Evolutionary conservation across 1,140 invertebrate genomes (phyloP).

Genomic region (Drosophila nigromelanica): DNA sequence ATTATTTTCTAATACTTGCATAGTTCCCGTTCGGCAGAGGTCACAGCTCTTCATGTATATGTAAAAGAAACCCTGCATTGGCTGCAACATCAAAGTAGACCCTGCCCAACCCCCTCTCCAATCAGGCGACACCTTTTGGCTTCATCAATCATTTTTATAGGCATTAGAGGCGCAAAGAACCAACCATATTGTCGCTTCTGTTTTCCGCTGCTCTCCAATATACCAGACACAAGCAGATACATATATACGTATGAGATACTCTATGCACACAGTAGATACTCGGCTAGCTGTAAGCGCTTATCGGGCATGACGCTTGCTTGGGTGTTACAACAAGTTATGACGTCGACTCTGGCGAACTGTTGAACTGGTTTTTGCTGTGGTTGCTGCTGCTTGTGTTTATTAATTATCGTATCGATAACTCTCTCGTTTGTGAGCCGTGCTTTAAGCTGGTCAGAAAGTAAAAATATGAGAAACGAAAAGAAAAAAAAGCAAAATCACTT

Average conservation of each 20-base stretch:
- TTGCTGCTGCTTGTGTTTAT: conserved; percentile 63
- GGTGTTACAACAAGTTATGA: conserved; percentile 65
- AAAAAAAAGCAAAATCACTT: conserved; percentile 35
- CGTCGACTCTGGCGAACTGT: conserved; percentile 10
- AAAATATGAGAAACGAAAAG: conserved; percentile 31
- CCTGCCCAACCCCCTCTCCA: neutral
- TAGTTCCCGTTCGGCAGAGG: too few species aligned
- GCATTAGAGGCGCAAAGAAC: conserved; percentile 19
- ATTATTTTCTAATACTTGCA: conserved; percentile 1
- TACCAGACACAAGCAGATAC: conserved; percentile 1
- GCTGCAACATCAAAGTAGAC: conserved; percentile 52
- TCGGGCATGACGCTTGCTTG: conserved; percentile 66
- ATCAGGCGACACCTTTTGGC: conserved; percentile 58
- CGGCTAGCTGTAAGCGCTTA: conserved; percentile 61
- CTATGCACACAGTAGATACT: conserved; percentile 13
- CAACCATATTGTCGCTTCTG: conserved; percentile 57
- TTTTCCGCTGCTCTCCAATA: conserved; percentile 28
- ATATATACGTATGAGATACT: conserved; percentile 3
- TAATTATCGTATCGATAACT: conserved; percentile 78
- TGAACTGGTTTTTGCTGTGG: conserved; percentile 61
- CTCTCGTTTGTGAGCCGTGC: conserved; percentile 44
- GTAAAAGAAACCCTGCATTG: conserved; percentile 2
- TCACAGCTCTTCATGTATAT: too few species aligned
- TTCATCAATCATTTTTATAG: conserved; percentile 64
- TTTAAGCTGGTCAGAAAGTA: conserved; percentile 19